Conservation (phyloP, 2,797 vertebrate species). For the Argya squamiceps region DNA sequence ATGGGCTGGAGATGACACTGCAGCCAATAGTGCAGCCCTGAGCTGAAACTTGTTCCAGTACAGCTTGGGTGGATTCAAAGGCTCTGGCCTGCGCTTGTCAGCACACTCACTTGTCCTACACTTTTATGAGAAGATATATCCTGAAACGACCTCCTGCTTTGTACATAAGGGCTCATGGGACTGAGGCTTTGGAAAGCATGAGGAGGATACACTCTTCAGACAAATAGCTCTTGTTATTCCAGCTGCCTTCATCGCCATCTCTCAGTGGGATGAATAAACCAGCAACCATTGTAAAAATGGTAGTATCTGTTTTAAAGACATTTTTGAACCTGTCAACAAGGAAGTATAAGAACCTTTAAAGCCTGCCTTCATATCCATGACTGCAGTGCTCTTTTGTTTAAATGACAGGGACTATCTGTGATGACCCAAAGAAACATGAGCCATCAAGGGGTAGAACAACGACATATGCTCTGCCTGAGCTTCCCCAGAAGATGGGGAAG, state of each 20-base stretch:
- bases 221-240: neutral
- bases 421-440: neutral
- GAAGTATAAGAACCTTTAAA: neutral
- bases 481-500: neutral
- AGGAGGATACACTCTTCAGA: neutral
- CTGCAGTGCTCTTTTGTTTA: neutral
- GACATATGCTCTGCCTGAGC: neutral
- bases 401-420: neutral
- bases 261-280: neutral
- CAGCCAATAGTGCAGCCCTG: rapidly evolving
- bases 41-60: neutral
- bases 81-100: neutral
- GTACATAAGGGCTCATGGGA: neutral
- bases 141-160: neutral
- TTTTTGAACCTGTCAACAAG: neutral
- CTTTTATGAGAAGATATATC: neutral
- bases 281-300: neutral
- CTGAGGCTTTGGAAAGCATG: neutral
- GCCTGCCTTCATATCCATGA: neutral
- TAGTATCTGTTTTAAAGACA: neutral
- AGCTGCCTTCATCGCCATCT: neutral
- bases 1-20: neutral
- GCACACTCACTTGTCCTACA: neutral
- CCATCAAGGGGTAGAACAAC: neutral
- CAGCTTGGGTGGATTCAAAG: neutral